Percentiles rank a stretch among this genome's conserved stretches.
Evolutionary conservation across 2,113 vertebrate species (phyloP).

Genomic region (Tetrax tetrax): DNA sequence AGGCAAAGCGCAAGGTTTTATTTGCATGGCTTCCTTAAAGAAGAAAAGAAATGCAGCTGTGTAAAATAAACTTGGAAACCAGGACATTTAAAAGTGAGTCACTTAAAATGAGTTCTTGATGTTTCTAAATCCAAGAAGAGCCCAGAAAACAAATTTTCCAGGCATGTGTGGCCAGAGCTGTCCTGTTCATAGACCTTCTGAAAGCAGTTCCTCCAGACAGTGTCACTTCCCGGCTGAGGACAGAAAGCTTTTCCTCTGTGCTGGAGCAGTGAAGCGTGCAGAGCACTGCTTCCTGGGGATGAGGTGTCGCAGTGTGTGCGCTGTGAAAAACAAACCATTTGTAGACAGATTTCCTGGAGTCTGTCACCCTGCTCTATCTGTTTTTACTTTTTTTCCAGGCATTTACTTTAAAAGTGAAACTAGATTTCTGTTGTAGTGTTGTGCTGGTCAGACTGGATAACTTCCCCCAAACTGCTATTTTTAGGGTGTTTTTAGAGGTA

Average conservation of each 20-base stretch:
- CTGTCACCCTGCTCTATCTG: not conserved
- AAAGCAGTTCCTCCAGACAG: not conserved
- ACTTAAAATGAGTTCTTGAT: not conserved
- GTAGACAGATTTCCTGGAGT: not conserved
- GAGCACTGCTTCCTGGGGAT: not conserved
- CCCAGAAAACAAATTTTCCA: not conserved
- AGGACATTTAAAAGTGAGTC: not conserved
- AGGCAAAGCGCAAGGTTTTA: not conserved
- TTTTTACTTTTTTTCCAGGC: not conserved
- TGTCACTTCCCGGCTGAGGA: not conserved
- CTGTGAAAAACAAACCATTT: not conserved
- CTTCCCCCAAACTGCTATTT: not conserved
- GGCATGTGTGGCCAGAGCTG: accelerated
- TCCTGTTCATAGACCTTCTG: not conserved
- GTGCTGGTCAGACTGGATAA: not conserved
- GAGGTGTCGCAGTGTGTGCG: not conserved
- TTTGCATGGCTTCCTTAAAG: not conserved
- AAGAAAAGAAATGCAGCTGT: not conserved
- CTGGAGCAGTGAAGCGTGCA: not conserved
- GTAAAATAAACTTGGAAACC: not conserved
- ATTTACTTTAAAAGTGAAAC: not conserved
- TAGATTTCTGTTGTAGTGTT: not conserved
- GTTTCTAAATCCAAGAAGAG: not conserved
- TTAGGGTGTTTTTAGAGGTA: not conserved
- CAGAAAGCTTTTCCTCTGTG: not conserved